A percentile compares a stretch with the other conserved stretches of the same genome.
Conservation (phyloP, 1,140 invertebrate genomes). For the Aplysia californica region DNA sequence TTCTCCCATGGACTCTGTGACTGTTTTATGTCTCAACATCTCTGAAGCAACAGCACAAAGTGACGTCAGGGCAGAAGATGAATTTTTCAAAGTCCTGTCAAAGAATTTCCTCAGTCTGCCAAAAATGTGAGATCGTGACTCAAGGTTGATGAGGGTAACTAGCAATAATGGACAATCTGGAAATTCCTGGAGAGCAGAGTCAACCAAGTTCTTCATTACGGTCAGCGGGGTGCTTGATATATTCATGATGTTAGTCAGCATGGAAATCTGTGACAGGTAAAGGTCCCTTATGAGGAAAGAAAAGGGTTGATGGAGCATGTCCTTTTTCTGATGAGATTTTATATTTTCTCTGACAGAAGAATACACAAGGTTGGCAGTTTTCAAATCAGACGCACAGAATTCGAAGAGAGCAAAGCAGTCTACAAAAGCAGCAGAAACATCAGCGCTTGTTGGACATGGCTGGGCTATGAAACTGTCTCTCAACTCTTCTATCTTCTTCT, state of each 20-base stretch:
- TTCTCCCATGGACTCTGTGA: too few species aligned
- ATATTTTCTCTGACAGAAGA: constrained; percentile 24
- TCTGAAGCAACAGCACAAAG: constrained; percentile 48
- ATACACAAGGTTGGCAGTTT: constrained; percentile 43
- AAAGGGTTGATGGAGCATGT: not conserved
- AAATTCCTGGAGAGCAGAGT: constrained; percentile 44
- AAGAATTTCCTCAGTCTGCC: constrained; percentile 55
- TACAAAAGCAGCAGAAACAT: constrained; percentile 18
- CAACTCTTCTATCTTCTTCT: not conserved
- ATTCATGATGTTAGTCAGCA: constrained; percentile 47
- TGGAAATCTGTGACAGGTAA: not conserved
- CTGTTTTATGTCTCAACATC: constrained; percentile 30
- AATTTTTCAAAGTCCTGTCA: constrained; percentile 33
- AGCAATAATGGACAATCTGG: constrained; percentile 51
- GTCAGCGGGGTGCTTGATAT: constrained; percentile 33
- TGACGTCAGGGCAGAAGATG: constrained; percentile 33
- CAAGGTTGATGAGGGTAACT: constrained; percentile 44
- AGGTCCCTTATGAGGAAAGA: not conserved
- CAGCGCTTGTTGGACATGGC: not conserved
- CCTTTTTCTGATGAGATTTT: not conserved
- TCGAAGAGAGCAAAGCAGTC: constrained; percentile 62
- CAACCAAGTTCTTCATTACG: constrained; percentile 39
- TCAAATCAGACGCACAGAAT: constrained; percentile 53
- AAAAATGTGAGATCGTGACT: constrained; percentile 44
- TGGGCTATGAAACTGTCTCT: not conserved